Evolutionary conservation across 1,140 invertebrate genomes (phyloP).

Genomic region (Stratiolaelaps scimitus): DNA sequence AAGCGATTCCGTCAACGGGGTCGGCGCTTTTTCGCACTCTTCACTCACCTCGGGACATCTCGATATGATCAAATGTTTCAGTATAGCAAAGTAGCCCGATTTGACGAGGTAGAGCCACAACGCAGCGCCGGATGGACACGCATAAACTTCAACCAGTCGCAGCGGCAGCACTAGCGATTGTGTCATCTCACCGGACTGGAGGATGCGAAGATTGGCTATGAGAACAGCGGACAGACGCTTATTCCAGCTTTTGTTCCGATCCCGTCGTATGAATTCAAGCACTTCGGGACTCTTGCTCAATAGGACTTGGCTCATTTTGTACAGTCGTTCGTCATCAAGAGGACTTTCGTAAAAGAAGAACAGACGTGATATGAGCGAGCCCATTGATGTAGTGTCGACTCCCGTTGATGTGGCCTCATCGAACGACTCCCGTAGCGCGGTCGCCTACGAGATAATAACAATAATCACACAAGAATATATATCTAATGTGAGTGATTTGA

Average conservation of each 20-base stretch:
- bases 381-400: background rate
- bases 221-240: slow-evolving; percentile 3
- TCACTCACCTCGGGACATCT: slow-evolving; percentile 59
- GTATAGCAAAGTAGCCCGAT: slow-evolving; percentile 54
- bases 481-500: too few relatives aligned
- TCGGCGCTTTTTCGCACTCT: slow-evolving; percentile 54
- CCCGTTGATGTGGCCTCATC: slow-evolving; percentile 41
- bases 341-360: slow-evolving; percentile 22
- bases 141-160: slow-evolving; percentile 23
- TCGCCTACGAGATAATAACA: slow-evolving; percentile 35
- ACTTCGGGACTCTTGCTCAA: background rate
- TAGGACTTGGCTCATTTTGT: slow-evolving; percentile 8
- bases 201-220: slow-evolving; percentile 7
- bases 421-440: slow-evolving; percentile 52
- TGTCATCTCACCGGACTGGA: slow-evolving; percentile 6
- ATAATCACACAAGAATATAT: too few relatives aligned
- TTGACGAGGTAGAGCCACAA: slow-evolving; percentile 34
- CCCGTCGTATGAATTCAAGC: slow-evolving; percentile 8
- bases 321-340: background rate
- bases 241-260: slow-evolving; percentile 28
- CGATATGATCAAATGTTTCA: slow-evolving; percentile 55
- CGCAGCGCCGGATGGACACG: slow-evolving; percentile 24
- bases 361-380: background rate
- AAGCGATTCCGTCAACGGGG: slow-evolving; percentile 56
- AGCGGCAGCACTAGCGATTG: background rate